Percentiles rank a stretch among this genome's conserved stretches.
These are phyloP conservation scores for Myanophis thanlyinensis DNA, from an alignment of 2,113 vertebrate species.

Conservation along the genomic window DNA sequence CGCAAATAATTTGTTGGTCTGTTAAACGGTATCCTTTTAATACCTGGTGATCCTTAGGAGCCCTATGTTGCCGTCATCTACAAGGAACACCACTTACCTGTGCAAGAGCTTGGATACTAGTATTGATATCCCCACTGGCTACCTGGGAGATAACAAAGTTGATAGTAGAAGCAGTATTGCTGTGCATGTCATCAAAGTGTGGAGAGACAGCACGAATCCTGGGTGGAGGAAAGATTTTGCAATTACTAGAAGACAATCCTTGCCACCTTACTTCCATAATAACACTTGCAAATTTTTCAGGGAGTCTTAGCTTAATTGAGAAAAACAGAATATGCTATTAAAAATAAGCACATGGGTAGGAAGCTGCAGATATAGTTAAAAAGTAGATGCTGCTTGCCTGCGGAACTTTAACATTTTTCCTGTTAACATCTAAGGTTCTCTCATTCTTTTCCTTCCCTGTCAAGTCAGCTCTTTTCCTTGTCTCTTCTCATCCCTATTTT, in stretches of 20 bases:
- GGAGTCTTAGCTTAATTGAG: not conserved
- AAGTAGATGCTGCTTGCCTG: not conserved
- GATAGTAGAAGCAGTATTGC: conserved; percentile 95
- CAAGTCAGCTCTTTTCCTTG: not conserved
- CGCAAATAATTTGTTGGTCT: conserved; percentile 45
- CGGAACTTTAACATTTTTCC: not conserved
- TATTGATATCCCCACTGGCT: conserved; percentile 93
- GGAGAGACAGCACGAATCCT: conserved; percentile 91
- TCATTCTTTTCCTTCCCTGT: not conserved
- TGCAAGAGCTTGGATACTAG: conserved; percentile 94
- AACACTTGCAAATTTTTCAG: not conserved
- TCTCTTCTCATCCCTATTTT: not conserved
- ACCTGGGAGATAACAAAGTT: conserved; percentile 99
- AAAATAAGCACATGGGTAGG: not conserved
- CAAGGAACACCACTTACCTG: conserved; percentile 76
- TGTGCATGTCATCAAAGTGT: conserved; percentile 95
- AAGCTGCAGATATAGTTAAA: not conserved
- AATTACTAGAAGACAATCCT: not conserved
- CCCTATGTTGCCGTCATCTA: not conserved
- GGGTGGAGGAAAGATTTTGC: conserved; percentile 39
- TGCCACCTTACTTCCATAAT: not conserved
- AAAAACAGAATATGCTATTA: not conserved
- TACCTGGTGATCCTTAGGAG: not conserved
- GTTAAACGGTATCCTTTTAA: not conserved
- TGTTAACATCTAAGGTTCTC: not conserved